Percentiles rank a stretch among this genome's conserved stretches.
These are phyloP conservation scores for Siniperca undulata DNA, from an alignment of 2,797 vertebrate genomes.

Conservation along the genomic window DNA sequence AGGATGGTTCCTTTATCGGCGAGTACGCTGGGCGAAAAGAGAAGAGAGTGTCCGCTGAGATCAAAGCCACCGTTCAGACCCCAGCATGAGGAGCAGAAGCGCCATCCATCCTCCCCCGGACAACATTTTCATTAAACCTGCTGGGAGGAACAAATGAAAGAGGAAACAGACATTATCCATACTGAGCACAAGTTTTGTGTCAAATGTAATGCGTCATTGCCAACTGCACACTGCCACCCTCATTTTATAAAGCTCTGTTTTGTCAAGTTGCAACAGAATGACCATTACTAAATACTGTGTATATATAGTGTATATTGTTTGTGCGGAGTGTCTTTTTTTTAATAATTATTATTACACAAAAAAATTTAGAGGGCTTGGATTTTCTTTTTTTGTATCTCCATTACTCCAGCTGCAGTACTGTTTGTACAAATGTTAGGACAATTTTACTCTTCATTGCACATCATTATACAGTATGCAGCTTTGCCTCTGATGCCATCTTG, in stretches of 20 bases:
- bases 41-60: constrained; percentile 91
- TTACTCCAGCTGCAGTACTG: constrained; percentile 59
- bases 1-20: constrained; percentile 98
- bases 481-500: constrained; percentile 61
- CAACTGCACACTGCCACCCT: constrained; percentile 80
- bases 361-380: constrained; percentile 60
- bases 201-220: constrained; percentile 81
- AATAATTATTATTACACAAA: constrained; percentile 73
- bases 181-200: constrained; percentile 72
- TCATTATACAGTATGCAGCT: constrained; percentile 44
- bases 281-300: constrained; percentile 82
- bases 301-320: constrained; percentile 82
- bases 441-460: constrained; percentile 44
- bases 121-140: constrained; percentile 67
- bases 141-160: constrained; percentile 64
- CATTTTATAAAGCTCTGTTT: constrained; percentile 79
- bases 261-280: constrained; percentile 78
- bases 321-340: constrained; percentile 77
- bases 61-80: constrained; percentile 84
- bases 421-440: constrained; percentile 65
- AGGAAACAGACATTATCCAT: constrained; percentile 71
- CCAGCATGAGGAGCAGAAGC: constrained; percentile 77
- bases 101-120: constrained; percentile 36
- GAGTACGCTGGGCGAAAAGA: constrained; percentile 93
- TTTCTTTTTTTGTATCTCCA: constrained; percentile 59